Percentiles rank a stretch among this genome's conserved stretches.
These are phyloP conservation scores for Lutraria rhynchaena DNA, from an alignment of 1,140 invertebrate species.

Conservation along the genomic window DNA sequence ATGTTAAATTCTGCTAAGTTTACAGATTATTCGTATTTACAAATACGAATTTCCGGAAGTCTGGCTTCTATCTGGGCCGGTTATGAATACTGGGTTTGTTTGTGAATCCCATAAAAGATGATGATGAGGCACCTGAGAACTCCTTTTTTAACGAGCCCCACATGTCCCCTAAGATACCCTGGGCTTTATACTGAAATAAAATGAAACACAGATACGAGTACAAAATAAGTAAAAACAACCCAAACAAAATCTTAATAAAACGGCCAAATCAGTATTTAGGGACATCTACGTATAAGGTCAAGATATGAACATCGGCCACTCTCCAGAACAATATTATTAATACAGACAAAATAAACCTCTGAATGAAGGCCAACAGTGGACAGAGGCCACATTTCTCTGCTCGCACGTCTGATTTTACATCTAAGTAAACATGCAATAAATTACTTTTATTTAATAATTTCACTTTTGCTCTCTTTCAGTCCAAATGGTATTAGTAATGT, in stretches of 20 bases:
- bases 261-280: neutral
- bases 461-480: no score
- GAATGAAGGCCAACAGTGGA: neutral
- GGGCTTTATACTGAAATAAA: slow-evolving; percentile 12
- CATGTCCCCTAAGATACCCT: neutral
- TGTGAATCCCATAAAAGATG: neutral
- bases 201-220: neutral
- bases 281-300: neutral
- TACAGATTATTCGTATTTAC: no score
- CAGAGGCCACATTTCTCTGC: neutral
- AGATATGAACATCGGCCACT: no score
- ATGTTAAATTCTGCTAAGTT: no score
- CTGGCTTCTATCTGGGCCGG: slow-evolving; percentile 20
- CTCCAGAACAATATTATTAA: neutral
- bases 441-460: no score
- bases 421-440: no score
- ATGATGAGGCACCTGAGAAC: neutral
- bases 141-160: neutral
- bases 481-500: no score
- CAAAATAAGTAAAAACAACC: neutral
- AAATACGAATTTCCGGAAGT: no score
- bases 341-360: neutral
- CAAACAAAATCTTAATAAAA: neutral
- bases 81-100: slow-evolving; percentile 5
- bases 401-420: no score